phyloP scores from a whole-genome alignment of 2,888 invertebrate genomes.

The Drosophila mimica region DNA sequence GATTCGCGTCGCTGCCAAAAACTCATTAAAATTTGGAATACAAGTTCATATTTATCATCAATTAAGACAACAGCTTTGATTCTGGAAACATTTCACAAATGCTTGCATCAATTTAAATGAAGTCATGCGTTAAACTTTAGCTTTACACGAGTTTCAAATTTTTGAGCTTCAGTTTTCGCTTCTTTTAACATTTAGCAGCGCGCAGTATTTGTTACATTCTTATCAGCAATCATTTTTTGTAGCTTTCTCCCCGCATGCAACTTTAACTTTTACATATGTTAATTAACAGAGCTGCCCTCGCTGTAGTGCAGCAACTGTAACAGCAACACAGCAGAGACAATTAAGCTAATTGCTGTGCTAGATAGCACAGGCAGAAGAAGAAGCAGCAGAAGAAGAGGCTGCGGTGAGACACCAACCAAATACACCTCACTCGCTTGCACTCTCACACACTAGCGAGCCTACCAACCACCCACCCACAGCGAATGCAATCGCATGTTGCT shows the following conservation, averaged over 20 bases:
- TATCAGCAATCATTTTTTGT: background rate
- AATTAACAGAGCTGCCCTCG: constrained; percentile 34
- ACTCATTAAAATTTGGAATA: background rate
- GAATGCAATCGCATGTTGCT: constrained; percentile 25
- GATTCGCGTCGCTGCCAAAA: background rate
- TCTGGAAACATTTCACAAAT: too few relatives aligned
- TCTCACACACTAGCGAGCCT: background rate
- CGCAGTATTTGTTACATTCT: background rate
- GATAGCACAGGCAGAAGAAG: constrained; percentile 21
- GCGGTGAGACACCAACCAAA: constrained; percentile 30
- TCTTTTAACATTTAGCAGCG: background rate
- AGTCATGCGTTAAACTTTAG: background rate
- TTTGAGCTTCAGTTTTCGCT: background rate
- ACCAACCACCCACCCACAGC: constrained; percentile 28
- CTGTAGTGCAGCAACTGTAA: constrained; percentile 43
- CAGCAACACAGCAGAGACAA: constrained; percentile 65
- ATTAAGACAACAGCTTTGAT: too few relatives aligned
- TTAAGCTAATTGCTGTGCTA: constrained; percentile 80
- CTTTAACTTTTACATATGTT: background rate
- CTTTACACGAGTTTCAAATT: background rate
- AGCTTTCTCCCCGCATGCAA: background rate
- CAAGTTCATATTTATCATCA: too few relatives aligned
- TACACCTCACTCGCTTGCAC: constrained; percentile 31
- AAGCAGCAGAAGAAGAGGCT: constrained; percentile 22
- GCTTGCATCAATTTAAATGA: background rate